Evolutionary conservation across 1,140 invertebrate species (phyloP).

Genomic region (Palaemon carinicauda): DNA sequence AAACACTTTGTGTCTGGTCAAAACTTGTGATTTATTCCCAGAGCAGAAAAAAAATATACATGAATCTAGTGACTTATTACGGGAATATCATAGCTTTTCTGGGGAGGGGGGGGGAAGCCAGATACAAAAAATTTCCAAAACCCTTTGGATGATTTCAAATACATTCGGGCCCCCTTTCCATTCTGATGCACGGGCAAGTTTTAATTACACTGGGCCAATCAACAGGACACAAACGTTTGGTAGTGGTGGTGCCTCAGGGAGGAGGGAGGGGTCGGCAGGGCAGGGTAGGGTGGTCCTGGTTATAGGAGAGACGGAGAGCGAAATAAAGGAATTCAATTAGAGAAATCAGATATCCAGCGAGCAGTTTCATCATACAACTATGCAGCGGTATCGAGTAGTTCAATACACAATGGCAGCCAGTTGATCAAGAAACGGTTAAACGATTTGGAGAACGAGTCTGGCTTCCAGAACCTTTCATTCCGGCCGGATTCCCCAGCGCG

Average conservation of each 20-base stretch:
- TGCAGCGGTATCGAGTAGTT: conserved; percentile 58
- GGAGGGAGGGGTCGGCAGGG: background rate
- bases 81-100: too few relatives aligned
- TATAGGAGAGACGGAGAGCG: conserved; percentile 13
- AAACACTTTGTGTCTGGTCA: too few relatives aligned
- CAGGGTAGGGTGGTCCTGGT: background rate
- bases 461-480: conserved; percentile 49
- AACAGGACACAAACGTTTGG: conserved; percentile 45
- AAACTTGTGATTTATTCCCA: too few relatives aligned
- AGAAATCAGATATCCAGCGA: conserved; percentile 57
- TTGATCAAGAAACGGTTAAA: conserved; percentile 59
- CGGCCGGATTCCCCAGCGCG: conserved; percentile 2
- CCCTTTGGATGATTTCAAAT: conserved; percentile 39
- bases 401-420: conserved; percentile 56
- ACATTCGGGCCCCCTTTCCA: conserved; percentile 35
- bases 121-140: too few relatives aligned
- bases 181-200: conserved; percentile 49
- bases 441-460: conserved; percentile 42
- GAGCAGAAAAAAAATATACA: too few relatives aligned
- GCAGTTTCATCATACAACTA: conserved; percentile 56
- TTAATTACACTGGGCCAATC: conserved; percentile 56
- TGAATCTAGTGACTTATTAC: too few relatives aligned
- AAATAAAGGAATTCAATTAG: conserved; percentile 60
- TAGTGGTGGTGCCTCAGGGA: background rate
- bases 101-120: too few relatives aligned